Base-by-base conservation (phyloP, 2,113 vertebrate genomes). In the Phrynocephalus versicolor region DNA sequence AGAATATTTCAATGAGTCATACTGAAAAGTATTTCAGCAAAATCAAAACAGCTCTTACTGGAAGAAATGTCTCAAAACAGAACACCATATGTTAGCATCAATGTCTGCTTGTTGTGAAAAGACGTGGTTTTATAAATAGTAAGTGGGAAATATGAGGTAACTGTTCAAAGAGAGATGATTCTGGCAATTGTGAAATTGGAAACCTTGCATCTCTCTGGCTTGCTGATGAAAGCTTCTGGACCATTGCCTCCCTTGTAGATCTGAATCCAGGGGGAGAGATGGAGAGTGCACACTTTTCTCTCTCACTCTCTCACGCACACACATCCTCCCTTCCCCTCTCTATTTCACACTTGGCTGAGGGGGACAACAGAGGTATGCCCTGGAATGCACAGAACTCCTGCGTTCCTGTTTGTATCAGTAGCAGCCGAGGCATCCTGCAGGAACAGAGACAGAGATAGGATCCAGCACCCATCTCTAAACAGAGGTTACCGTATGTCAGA, bases 1-100 rank as follows among this genome's bases (percentile, higher is more conserved):
- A n/a, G 69, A 70, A 85, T 16, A 0, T 0, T 81, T n/a, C 12
- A 82, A 13, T 4, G 0, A 7, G 19, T 9, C 19, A 15, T 23
- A 15, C 25, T 51, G 9, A 9, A 8, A 35, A 10, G 45, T 51
- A 23, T 6, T 51, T 7, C 4, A 3, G 10, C 39, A 83, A 62
- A 73, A n/a, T 8, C 21, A 75, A 8, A 6, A 39, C 16, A 70
- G 57, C 3, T 35, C 12, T 57, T 37, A 37, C 7, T 27, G n/a
- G n/a, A 70, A 62, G 25, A 25, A 51, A 1, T 67, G 33, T 37
- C 25, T 77, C 62, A 41, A 39, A 21, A 18, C 2, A 57, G 45
- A 57, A 57, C 27, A 19, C 41, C 7, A 3, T 8, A 14, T 25
- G 45, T 69, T 9, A 79, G 79, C 64, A 51, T 55, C 64, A 33